These are phyloP conservation scores for Magallana ariakensis DNA, from an alignment of 1,140 invertebrate genomes.

Conservation along the genomic window DNA sequence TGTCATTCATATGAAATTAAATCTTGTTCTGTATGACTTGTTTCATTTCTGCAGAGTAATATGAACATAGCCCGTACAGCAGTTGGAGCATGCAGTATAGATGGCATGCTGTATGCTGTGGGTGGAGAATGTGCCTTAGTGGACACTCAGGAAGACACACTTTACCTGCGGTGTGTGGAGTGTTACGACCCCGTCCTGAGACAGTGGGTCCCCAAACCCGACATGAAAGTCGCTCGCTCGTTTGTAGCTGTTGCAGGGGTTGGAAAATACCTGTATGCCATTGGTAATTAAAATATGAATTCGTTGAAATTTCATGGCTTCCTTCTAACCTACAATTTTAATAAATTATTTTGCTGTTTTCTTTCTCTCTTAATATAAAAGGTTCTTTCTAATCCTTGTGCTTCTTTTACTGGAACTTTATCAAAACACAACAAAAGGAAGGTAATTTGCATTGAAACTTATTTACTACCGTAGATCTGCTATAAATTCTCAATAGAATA, in stretches of 20 bases:
- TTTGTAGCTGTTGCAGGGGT: conserved; percentile 94
- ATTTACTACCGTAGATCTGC: background rate
- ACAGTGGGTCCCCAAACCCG: conserved; percentile 82
- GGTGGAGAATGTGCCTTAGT: conserved; percentile 83
- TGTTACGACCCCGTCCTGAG: conserved; percentile 88
- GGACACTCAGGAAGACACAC: conserved; percentile 83
- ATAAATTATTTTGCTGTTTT: too few relatives aligned
- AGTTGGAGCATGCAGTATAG: conserved; percentile 71
- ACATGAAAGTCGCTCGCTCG: conserved; percentile 91
- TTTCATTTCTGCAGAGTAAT: conserved; percentile 64
- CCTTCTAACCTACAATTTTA: too few relatives aligned
- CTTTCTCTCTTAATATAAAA: too few relatives aligned
- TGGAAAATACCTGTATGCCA: conserved; percentile 91
- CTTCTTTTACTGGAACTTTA: too few relatives aligned
- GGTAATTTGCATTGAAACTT: background rate
- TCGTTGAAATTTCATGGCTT: too few relatives aligned
- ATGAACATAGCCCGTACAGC: conserved; percentile 78
- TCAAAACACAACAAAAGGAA: too few relatives aligned
- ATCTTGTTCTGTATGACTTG: background rate
- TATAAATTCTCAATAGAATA: background rate
- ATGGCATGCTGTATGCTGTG: conserved; percentile 75
- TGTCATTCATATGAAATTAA: too few relatives aligned
- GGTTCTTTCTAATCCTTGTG: too few relatives aligned
- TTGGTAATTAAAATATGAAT: conserved; percentile 83
- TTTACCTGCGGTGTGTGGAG: conserved; percentile 91